These are phyloP conservation scores for Syrrhaptes paradoxus DNA, from an alignment of 2,113 vertebrate genomes.

Conservation along the genomic window DNA sequence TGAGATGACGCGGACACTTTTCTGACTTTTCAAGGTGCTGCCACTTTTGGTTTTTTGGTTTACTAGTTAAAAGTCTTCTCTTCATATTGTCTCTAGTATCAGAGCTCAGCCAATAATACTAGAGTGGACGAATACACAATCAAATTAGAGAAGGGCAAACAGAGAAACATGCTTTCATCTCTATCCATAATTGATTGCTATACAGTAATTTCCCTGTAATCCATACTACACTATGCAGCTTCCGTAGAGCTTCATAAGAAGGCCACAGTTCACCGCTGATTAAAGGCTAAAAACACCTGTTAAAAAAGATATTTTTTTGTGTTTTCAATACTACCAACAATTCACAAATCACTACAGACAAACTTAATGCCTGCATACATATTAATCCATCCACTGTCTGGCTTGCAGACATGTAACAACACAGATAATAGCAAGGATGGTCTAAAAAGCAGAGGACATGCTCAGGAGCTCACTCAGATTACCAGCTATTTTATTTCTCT, in stretches of 20 bases:
- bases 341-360: not conserved
- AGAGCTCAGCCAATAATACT: not conserved
- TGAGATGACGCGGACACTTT: not conserved
- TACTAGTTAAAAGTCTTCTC: not conserved
- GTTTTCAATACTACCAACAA: not conserved
- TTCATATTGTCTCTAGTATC: not conserved
- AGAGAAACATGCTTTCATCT: not conserved
- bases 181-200: not conserved
- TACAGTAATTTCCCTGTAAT: not conserved
- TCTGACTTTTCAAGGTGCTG: not conserved
- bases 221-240: not conserved
- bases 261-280: not conserved
- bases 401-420: not conserved
- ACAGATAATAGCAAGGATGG: not conserved
- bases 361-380: not conserved
- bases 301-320: not conserved
- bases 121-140: not conserved
- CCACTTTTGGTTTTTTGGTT: not conserved
- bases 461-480: not conserved
- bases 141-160: not conserved
- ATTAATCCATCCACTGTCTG: not conserved
- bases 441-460: not conserved
- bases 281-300: not conserved
- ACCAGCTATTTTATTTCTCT: slow-evolving; percentile 33
- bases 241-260: not conserved